Conservation (phyloP, 2,888 invertebrate species). For the Lysandra bellargus region DNA sequence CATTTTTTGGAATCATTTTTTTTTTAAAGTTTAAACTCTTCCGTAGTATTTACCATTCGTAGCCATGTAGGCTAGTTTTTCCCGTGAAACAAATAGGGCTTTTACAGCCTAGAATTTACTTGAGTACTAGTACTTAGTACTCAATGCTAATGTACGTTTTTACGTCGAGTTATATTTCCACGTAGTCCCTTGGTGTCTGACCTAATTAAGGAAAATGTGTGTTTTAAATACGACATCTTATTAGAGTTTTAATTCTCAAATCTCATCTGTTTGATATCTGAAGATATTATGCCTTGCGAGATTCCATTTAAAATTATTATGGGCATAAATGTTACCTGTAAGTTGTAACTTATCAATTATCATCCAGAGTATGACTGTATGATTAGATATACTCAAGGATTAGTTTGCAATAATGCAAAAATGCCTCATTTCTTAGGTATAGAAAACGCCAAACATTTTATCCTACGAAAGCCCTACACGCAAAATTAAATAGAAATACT, state of each 20-base stretch:
- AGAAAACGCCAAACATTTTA: no score
- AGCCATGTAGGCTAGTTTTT: neutral
- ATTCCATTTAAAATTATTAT: no score
- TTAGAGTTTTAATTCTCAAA: neutral
- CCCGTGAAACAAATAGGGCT: conserved; percentile 1
- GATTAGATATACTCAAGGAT: no score
- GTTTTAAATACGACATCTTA: neutral
- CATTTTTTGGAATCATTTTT: no score
- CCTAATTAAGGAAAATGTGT: neutral
- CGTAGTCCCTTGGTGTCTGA: conserved; percentile 21
- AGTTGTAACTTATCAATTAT: no score
- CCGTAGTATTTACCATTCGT: neutral
- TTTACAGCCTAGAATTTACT: neutral
- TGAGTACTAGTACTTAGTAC: neutral
- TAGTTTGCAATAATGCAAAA: no score
- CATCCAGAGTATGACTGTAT: no score
- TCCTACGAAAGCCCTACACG: no score
- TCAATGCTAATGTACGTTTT: conserved; percentile 9
- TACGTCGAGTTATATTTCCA: conserved; percentile 3
- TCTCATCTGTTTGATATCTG: neutral
- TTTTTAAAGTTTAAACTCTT: neutral
- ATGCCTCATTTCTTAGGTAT: no score
- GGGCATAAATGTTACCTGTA: no score
- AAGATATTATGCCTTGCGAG: neutral
- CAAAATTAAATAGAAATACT: no score